Base-by-base conservation (phyloP, 2,888 invertebrate species). In the Aradus depressus region DNA sequence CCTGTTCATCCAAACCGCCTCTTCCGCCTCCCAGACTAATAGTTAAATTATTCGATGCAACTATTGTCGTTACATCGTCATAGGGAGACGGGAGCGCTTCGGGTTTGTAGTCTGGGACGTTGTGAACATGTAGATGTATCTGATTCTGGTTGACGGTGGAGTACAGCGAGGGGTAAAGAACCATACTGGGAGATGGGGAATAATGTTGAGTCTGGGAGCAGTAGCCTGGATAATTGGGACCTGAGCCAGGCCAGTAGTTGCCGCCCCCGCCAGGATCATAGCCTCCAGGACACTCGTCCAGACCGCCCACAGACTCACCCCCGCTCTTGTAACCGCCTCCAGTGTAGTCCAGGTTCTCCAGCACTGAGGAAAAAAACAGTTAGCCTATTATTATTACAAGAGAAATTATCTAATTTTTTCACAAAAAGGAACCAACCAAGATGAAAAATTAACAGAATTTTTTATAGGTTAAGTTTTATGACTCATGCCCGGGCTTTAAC, bases 81-180 rank as follows among this genome's bases (percentile, higher is more conserved):
- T 53, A 37, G 31, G 34, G 38, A 1, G 51, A 2, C 41, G 51
- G 50, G 38, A 28, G 28, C 42, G 50, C 53, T 37, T 50, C 53
- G 26, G 39, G 35, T n/a, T 28, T 23, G 12, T 54, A 53, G 16
- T 56, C 58, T 26, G 52, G 32, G 3, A 56, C 59, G 47, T 62
- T 59, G 66, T 87, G 86, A 23, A 84, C 67, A 62, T 87, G 87
- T 19, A 87, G 74, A 64, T 88, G 87, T 55, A 87, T 86, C 72
- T 87, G 85, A 67, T 86, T 87, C 67, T 87, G 86, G 65, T 87
- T 87, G 48, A 87, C 85, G 21, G 86, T 86, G 35, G 86, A 85
- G 66, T 85, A 84, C 1, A 86, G 70, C 62, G 84, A 84, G 0
- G 86, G 86, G 62, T 77, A 79, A 0, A 86, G 74, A 18, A 87